Base-by-base conservation (phyloP, 2,797 vertebrate genomes). In the Myotis pilosus region DNA sequence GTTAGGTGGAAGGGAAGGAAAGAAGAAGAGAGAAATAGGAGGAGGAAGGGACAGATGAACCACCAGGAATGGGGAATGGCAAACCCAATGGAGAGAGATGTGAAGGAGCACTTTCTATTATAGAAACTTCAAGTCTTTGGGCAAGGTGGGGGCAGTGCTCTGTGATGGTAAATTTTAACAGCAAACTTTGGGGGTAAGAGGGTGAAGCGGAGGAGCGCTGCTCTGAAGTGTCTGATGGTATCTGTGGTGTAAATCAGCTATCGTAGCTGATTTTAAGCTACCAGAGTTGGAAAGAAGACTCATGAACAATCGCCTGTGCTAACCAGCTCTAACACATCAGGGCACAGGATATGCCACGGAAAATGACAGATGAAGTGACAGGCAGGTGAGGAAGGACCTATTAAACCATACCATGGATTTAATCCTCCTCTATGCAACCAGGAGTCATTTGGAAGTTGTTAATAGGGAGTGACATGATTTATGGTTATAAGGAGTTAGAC, bases 181-280 rank as follows among this genome's bases (percentile, higher is more conserved):
- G 64, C 17, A 36, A 49, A n/a, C 38, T 68, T 68, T 41, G 1
- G 0, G 5, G 23, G 7, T 47, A 15, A 15, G 62, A 0, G 6
- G 2, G 8, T 30, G 9, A 10, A 6, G 2, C 20, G 2, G 7
- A 22, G 6, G 38, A 30, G 3, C 2, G 8, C 22, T 69, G 38
- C 62, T 86, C 71, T n/a, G 23, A 15, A 44, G 13, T 2, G 6
- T 66, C 25, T 71, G 36, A 47, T 16, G 33, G 8, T 49, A 78
- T 72, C 82, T 23, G 8, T 33, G 38, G 13, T 78, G 36, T 81
- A 86, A 79, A 22, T 47, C 16, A 76, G 11, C 62, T 19, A 20
- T n/a, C 20, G 25, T 11, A 75, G 12, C 7, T 78, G 83, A 82
- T 68, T 94, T 89, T 22, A 68, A 49, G 78, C 33, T 74, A 8